Conservation (phyloP, 2,888 invertebrate species). For the Xestia xanthographa region DNA sequence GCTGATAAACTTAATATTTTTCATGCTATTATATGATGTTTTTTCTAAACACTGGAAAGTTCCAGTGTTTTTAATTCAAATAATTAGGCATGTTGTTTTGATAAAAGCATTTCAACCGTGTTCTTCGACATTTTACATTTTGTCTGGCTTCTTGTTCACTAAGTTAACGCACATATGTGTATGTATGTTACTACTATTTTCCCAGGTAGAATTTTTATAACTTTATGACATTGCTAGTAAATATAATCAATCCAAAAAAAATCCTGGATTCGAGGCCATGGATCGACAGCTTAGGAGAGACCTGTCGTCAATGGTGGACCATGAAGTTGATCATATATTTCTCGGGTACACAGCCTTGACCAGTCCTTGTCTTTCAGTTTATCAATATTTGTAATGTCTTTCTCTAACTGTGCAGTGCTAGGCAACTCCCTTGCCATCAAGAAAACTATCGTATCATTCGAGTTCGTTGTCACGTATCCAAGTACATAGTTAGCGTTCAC, state of each 20-base stretch:
- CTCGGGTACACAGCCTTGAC: slow-evolving; percentile 31
- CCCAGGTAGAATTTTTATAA: background rate
- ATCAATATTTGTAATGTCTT: slow-evolving; percentile 26
- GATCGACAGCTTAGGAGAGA: background rate
- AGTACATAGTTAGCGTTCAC: slow-evolving; percentile 40
- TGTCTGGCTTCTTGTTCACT: background rate
- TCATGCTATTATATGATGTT: background rate
- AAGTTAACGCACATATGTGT: background rate
- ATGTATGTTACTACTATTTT: background rate
- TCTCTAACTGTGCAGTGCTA: slow-evolving; percentile 24
- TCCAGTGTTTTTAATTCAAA: background rate
- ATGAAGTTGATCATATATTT: slow-evolving; percentile 36
- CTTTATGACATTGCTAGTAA: too few species aligned
- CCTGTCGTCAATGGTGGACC: background rate
- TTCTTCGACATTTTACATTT: background rate
- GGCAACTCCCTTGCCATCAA: slow-evolving; percentile 36
- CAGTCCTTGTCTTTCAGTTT: slow-evolving; percentile 31
- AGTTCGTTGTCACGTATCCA: slow-evolving; percentile 1
- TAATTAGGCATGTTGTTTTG: background rate
- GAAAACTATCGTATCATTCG: slow-evolving; percentile 1
- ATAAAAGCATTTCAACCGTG: background rate
- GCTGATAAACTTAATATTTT: background rate
- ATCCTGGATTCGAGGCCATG: background rate
- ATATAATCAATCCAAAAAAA: background rate
- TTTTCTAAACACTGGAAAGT: background rate